Evolutionary conservation across 2,888 invertebrate genomes (phyloP), one percentile per base, ranked within the genome.

Genomic region (Dicranocentrus wangi): DNA sequence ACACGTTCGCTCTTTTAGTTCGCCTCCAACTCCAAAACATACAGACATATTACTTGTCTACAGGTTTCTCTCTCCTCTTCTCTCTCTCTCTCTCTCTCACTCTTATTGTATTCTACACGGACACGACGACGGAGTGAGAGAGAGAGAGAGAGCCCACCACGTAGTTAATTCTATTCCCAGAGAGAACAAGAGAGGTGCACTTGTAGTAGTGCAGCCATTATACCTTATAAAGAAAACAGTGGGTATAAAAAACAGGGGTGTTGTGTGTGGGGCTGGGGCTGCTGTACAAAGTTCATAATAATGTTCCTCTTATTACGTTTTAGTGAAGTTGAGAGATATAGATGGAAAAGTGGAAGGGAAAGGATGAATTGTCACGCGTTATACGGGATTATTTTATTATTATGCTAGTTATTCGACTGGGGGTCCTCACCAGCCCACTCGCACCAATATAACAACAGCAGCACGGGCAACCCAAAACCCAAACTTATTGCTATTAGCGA

Each of bases 351-450:
- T 51, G 72, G 32, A 71, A 71, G 53, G 32, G 51, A 63, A 63
- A 69, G 58, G 61, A 60, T 58, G 43, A 71, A 71, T 71, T 71
- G 71, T 71, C 71, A 71, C 61, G 70, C n/a, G 32, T 61, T 47
- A 61, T 61, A 43, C 43, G 32, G 7, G 28, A 51, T 39, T 17
- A 53, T 53, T 65, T 39, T 17, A 53, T 53, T 65, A 73, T 73
- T 60, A 61, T 47, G 71, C 60, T 28, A 28, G 61, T 61, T 71
- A 60, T 42, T 47, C 69, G 55, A 28, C 25, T 69, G 60, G 70
- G 42, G 42, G 28, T 43, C 27, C 27, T 43, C 1, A 17, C 32
- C 32, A 7, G 32, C 32, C n/a, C 10, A 23, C 13, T 55, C 10
- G 25, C 15, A 55, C n/a, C 17, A 21, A 21, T 47, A 51, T 55